These are phyloP conservation scores for Megaleporinus macrocephalus DNA, from an alignment of 2,113 vertebrate genomes.

Conservation along the genomic window DNA sequence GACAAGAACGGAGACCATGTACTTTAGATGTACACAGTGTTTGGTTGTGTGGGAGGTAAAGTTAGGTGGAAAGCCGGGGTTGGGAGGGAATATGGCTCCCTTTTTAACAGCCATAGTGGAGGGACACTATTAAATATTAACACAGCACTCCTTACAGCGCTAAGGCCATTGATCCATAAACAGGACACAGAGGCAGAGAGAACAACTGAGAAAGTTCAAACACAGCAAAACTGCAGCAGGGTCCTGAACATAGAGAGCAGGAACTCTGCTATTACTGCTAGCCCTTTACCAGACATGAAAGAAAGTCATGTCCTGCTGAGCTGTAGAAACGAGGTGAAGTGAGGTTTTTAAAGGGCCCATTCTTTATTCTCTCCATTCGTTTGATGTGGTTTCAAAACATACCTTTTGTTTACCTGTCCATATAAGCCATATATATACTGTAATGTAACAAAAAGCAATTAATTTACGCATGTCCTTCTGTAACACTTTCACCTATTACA, in stretches of 20 bases:
- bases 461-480: too few species aligned
- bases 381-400: too few species aligned
- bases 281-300: conserved; percentile 4
- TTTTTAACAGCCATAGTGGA: conserved; percentile 26
- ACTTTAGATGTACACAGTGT: background rate
- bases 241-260: background rate
- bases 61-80: background rate
- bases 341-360: background rate
- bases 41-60: background rate
- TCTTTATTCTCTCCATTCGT: too few species aligned
- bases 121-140: conserved; percentile 49
- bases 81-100: background rate
- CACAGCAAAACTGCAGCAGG: conserved; percentile 28
- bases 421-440: too few species aligned
- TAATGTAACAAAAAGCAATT: too few species aligned
- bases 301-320: background rate
- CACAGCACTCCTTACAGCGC: conserved; percentile 33
- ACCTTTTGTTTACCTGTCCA: too few species aligned
- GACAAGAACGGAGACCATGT: background rate
- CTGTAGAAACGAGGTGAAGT: background rate
- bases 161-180: conserved; percentile 54
- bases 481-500: too few species aligned
- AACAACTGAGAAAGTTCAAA: conserved; percentile 23
- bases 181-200: conserved; percentile 16
- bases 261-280: conserved; percentile 16